Base-by-base conservation (phyloP, 1,140 invertebrate genomes). In the Diachasma alloeum region DNA sequence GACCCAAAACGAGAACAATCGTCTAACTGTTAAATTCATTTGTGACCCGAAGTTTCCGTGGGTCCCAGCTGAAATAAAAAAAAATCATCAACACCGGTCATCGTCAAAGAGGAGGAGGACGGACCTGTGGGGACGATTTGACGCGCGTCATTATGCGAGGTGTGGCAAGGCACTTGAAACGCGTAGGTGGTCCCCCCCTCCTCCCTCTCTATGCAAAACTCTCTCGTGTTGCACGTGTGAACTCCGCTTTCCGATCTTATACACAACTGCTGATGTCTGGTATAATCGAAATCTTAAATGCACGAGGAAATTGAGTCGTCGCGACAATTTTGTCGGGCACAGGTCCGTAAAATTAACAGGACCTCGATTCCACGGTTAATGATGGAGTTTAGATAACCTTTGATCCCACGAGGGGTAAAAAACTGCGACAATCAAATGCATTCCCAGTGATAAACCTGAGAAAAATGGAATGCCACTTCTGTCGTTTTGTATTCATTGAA, bases 101-200 rank as follows among this genome's bases (percentile, higher is more conserved):
- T 77, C 75, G 75, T 77, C 66, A 73, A 37, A 59, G 76, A 78
- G 77, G 59, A 31, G 36, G 72, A n/a, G n/a, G 31, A 78, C 31
- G 53, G 31, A 66, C 59, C 19, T 53, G 26, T 26, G 66, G 15
- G 48, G 66, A 78, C 72, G 59, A 67, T 78, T 80, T 69, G 79
- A 37, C 36, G 72, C 79, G 75, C 76, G 72, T 80, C 76, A 80
- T 77, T 80, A 80, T 80, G 70, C 76, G 76, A 80, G 76, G 79
- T 79, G 78, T 79, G 78, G 78, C 78, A 74, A n/a, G 70, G 39
- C 22, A 46, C 37, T 79, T 53, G 53, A 75, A 42, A 77, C 56
- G 78, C 75, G 78, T 79, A 77, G 78, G 78, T 79, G 78, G 78
- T 79, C 78, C 78, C 36, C 46, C 66, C 36, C 44, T 42, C 53